phyloP scores from a whole-genome alignment of 2,888 invertebrate species.

The Dryocosmus kuriphilus region DNA sequence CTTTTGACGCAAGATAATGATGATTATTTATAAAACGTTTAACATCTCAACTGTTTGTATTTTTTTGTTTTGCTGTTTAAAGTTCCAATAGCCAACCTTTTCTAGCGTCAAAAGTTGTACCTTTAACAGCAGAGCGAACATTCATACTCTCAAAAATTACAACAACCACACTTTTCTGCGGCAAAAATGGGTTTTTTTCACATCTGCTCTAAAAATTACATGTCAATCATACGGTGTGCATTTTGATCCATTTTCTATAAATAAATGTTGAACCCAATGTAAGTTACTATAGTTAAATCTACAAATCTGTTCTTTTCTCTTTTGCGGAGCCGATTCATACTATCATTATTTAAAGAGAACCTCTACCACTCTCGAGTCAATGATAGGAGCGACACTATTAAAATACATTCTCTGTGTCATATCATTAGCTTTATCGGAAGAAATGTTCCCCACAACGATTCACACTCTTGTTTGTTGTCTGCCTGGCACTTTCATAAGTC shows the following conservation, averaged over 20 bases:
- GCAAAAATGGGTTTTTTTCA: too few species aligned
- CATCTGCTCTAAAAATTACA: too few species aligned
- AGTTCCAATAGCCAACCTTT: too few species aligned
- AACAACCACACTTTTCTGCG: too few species aligned
- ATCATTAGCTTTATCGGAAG: constrained; percentile 35
- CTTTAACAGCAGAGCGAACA: too few species aligned
- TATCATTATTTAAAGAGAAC: constrained; percentile 35
- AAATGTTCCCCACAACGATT: constrained; percentile 31
- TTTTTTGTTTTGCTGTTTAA: too few species aligned
- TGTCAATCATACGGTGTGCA: too few species aligned
- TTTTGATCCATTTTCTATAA: neutral
- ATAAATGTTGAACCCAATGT: neutral
- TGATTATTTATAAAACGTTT: too few species aligned
- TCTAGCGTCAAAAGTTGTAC: too few species aligned
- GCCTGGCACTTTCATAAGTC: constrained; percentile 32
- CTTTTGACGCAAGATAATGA: too few species aligned
- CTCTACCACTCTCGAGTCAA: constrained; percentile 29
- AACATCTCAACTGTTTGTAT: too few species aligned
- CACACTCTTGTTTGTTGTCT: constrained; percentile 38
- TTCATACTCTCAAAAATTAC: too few species aligned
- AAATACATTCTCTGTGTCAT: constrained; percentile 38
- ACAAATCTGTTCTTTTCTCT: neutral
- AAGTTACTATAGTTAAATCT: neutral
- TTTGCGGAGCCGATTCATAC: constrained; percentile 9
- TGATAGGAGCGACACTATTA: constrained; percentile 36